Evolutionary conservation across 2,888 invertebrate genomes (phyloP), one percentile per base, ranked within the genome.

Genomic region (Caradrina kadenii): DNA sequence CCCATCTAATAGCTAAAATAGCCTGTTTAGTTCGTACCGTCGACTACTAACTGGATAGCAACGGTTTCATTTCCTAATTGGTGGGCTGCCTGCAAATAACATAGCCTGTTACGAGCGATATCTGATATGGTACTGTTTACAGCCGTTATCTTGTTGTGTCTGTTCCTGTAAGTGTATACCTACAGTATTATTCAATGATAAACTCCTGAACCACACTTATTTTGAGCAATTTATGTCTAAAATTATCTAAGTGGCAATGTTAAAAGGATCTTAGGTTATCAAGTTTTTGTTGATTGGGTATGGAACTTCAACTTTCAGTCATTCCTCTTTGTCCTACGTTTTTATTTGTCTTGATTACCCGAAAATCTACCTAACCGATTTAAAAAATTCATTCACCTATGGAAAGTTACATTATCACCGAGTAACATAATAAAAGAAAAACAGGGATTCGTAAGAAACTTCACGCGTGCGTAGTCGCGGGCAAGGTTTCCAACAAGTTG

Each of bases 91-190:
- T 60, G 76, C 73, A 74, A 82, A 76, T 73, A 81, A 66, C 62
- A 64, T 22, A 78, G 72, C 73, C 60, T 62, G 75, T 80, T 80
- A 56, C 64, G 60, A 74, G 63, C 58, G 81, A 73, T 86, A 85
- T 82, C 80, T 73, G 82, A 82, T 84, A 84, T 64, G 69, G 65
- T 63, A 68, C 73, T 87, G 79, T 87, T 85, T 87, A 81, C 80
- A 65, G 63, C 54, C 63, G 67, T 71, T 87, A 86, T 88, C 82
- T 69, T 79, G 65, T 82, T 83, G 63, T 80, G 80, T 84, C 80
- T 85, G 81, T 86, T 80, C 80, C 78, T 81, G 66, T 26, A 26
- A 3, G 26, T 26, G 26, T 73, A 22, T 79, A 69, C 53, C 73
- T 78, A 81, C 59, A 73, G 58, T 73, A 71, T 76, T 76, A 76